These are phyloP conservation scores for Copidosoma floridanum DNA, from an alignment of 1,140 invertebrate species.

Conservation along the genomic window DNA sequence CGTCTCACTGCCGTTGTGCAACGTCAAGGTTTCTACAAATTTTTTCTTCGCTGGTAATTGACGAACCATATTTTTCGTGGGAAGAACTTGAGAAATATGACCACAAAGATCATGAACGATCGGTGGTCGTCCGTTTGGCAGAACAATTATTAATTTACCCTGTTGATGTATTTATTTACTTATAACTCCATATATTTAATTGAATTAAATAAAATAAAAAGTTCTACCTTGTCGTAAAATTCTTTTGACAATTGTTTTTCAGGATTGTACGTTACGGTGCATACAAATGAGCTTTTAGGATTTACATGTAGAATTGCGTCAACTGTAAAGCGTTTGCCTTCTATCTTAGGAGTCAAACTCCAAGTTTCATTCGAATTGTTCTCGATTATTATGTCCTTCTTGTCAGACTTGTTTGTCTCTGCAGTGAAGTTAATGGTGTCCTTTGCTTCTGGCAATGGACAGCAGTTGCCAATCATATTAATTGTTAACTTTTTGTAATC, in stretches of 20 bases:
- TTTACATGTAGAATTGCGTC: conserved; percentile 30
- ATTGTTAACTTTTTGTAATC: conserved; percentile 38
- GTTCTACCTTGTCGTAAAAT: conserved; percentile 30
- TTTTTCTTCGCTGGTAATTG: conserved; percentile 35
- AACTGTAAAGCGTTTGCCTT: conserved; percentile 43
- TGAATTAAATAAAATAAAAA: background rate
- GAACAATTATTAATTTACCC: conserved; percentile 33
- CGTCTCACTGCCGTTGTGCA: conserved; percentile 32
- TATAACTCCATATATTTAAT: background rate
- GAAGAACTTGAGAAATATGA: conserved; percentile 14
- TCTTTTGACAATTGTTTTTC: conserved; percentile 31
- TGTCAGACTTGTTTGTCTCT: conserved; percentile 39
- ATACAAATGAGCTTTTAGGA: conserved; percentile 27
- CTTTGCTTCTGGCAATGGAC: conserved; percentile 43
- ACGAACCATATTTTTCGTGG: conserved; percentile 24
- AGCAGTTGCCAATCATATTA: conserved; percentile 43
- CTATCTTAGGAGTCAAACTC: conserved; percentile 40
- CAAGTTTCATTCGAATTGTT: conserved; percentile 43
- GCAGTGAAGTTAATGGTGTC: conserved; percentile 41
- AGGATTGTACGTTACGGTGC: conserved; percentile 39
- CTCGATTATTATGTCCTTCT: conserved; percentile 34
- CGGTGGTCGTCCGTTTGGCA: conserved; percentile 25
- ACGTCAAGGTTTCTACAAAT: conserved; percentile 32
- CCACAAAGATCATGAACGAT: conserved; percentile 33
- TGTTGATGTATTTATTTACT: conserved; percentile 14